phyloP scores from a whole-genome alignment of 2,797 vertebrate genomes.

The Platyrinchus mystaceus region DNA sequence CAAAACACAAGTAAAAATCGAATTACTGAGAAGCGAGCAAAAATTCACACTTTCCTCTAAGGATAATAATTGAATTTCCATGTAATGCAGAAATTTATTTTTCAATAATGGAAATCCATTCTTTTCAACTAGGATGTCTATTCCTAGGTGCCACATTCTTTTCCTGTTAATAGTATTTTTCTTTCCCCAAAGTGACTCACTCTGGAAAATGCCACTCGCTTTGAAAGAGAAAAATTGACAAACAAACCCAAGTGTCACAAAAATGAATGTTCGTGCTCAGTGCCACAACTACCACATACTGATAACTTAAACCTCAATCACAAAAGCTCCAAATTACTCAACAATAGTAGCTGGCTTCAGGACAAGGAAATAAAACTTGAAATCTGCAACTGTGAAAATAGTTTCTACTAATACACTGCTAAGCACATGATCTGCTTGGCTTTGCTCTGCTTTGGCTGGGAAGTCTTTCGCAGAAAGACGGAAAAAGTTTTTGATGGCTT shows the following conservation, averaged over 20 bases:
- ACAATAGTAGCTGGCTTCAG: conserved; percentile 25
- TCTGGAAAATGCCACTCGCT: conserved; percentile 32
- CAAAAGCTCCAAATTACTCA: neutral
- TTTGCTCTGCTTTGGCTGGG: conserved; percentile 57
- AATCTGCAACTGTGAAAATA: conserved; percentile 55
- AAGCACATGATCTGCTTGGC: conserved; percentile 66
- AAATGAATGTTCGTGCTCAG: conserved; percentile 18
- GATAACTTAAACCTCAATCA: neutral
- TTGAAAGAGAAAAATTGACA: conserved; percentile 45
- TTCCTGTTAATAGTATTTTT: conserved; percentile 63
- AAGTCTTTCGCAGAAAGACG: conserved; percentile 49
- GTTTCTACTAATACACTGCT: conserved; percentile 49
- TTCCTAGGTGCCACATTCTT: conserved; percentile 60
- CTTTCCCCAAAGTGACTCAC: conserved; percentile 60
- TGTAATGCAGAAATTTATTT: neutral
- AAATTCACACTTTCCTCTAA: neutral
- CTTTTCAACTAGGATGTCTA: conserved; percentile 45
- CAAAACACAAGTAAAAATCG: neutral
- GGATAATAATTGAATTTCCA: neutral
- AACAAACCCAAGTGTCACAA: conserved; percentile 10
- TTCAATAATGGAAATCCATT: conserved; percentile 50
- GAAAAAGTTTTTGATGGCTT: conserved; percentile 73
- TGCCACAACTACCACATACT: neutral
- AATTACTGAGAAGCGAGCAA: neutral
- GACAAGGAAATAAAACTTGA: conserved; percentile 48